phyloP scores from a whole-genome alignment of 2,113 vertebrate genomes.

The Gymnocephalus cernua region DNA sequence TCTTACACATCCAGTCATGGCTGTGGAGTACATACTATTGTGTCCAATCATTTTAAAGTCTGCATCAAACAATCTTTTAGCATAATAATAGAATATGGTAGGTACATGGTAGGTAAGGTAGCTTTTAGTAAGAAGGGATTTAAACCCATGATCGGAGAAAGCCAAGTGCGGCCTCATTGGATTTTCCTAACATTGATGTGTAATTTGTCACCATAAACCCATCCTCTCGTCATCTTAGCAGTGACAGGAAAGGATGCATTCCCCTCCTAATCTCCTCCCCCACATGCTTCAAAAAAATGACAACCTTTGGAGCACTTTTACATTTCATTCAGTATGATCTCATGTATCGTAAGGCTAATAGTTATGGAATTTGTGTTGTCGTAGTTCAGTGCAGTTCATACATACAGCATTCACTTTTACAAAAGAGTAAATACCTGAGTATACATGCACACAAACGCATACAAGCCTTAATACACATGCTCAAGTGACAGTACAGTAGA shows the following conservation, averaged over 20 bases:
- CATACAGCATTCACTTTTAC: background rate
- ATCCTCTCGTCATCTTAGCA: slow-evolving; percentile 50
- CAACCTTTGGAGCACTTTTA: slow-evolving; percentile 34
- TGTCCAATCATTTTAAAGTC: slow-evolving; percentile 22
- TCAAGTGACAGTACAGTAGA: slow-evolving; percentile 3
- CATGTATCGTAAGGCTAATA: slow-evolving; percentile 1
- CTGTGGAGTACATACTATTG: background rate
- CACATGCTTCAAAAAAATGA: slow-evolving; percentile 32
- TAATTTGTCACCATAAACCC: slow-evolving; percentile 66
- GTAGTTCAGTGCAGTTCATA: slow-evolving; percentile 2
- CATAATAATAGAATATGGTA: slow-evolving; percentile 49
- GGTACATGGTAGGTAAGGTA: slow-evolving; percentile 26
- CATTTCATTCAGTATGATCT: slow-evolving; percentile 36
- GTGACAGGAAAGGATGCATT: slow-evolving; percentile 46
- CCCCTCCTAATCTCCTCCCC: slow-evolving; percentile 42
- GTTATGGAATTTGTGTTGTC: slow-evolving; percentile 23
- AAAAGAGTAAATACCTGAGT: background rate
- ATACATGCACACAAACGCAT: background rate
- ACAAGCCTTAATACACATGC: background rate
- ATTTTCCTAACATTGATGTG: slow-evolving; percentile 59
- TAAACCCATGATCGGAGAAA: slow-evolving; percentile 55
- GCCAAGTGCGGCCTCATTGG: slow-evolving; percentile 50
- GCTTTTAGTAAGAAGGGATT: slow-evolving; percentile 53
- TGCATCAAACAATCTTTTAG: slow-evolving; percentile 26
- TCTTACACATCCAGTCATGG: background rate